Evolutionary conservation across 2,888 invertebrate genomes (phyloP).

Genomic region (Microchrysa polita): DNA sequence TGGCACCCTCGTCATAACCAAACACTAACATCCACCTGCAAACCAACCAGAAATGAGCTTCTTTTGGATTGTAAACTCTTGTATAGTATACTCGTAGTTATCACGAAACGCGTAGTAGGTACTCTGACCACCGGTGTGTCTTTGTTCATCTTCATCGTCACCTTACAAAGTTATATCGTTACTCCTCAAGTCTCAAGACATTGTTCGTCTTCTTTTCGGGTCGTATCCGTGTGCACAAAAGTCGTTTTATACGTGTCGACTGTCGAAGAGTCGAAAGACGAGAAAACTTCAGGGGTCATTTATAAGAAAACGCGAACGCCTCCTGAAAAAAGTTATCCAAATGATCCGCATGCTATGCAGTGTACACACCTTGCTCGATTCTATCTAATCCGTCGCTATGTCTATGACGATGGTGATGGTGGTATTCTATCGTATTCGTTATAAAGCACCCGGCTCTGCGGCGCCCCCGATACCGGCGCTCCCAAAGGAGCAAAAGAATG

Average conservation of each 20-base stretch:
- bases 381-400: no score
- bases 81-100: constrained; percentile 28
- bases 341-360: no score
- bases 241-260: no score
- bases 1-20: not conserved
- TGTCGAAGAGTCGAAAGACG: constrained; percentile 7
- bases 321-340: not conserved
- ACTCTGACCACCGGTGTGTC: constrained; percentile 6
- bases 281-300: constrained; percentile 28
- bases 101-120: not conserved
- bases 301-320: constrained; percentile 35
- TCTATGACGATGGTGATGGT: no score
- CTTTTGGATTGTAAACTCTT: constrained; percentile 36
- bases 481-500: no score
- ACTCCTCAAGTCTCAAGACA: no score
- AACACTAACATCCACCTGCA: not conserved
- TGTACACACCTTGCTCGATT: no score
- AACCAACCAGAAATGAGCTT: constrained; percentile 40
- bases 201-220: no score
- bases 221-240: no score
- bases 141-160: not conserved
- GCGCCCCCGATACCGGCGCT: no score
- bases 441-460: no score
- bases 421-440: no score
- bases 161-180: not conserved